phyloP scores from a whole-genome alignment of 2,113 vertebrate species.

The Cichladusa arquata region DNA sequence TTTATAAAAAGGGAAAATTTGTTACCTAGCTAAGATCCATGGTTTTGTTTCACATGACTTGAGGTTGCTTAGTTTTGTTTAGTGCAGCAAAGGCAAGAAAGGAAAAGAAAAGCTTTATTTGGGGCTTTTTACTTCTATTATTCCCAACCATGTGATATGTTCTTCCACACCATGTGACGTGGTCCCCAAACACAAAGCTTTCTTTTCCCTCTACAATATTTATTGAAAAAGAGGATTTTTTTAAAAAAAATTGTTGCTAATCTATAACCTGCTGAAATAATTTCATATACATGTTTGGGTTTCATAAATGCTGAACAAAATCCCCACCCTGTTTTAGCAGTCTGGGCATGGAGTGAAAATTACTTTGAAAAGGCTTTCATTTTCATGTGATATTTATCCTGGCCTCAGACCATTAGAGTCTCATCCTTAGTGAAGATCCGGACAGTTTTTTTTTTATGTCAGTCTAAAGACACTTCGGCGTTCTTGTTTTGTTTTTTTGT shows the following conservation, averaged over 20 bases:
- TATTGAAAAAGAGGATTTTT: neutral
- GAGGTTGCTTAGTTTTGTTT: neutral
- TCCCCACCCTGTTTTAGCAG: neutral
- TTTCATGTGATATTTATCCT: neutral
- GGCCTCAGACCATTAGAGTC: neutral
- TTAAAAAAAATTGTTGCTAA: neutral
- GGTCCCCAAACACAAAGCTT: neutral
- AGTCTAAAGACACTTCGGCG: neutral
- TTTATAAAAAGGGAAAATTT: neutral
- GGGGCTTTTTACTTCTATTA: neutral
- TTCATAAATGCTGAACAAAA: neutral
- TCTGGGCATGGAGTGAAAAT: neutral
- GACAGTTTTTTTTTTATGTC: neutral
- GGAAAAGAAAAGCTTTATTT: neutral
- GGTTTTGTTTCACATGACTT: neutral
- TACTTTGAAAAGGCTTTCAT: neutral
- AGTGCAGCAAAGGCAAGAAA: neutral
- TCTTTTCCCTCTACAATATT: neutral
- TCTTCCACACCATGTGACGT: neutral
- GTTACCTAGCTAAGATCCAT: neutral
- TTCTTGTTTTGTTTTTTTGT: neutral
- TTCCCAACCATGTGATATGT: neutral
- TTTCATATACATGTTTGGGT: neutral
- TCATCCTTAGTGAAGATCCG: neutral
- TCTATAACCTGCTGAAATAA: neutral